phyloP scores from a whole-genome alignment of 2,888 invertebrate genomes.

The Aspidiotus rigidus region DNA sequence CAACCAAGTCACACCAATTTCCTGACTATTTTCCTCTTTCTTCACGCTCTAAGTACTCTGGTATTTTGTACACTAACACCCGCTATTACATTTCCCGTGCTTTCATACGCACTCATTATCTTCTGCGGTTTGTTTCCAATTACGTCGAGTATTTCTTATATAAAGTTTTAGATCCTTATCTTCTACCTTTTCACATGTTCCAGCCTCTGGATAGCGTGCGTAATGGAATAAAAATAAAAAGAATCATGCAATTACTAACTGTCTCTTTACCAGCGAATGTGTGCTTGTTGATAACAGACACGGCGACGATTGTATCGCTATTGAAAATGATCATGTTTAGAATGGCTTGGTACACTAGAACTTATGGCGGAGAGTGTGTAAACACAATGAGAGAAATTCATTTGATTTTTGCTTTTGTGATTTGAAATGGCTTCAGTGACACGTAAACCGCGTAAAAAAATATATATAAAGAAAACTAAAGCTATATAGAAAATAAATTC shows the following conservation, averaged over 20 bases:
- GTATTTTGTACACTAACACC: background rate
- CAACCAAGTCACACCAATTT: background rate
- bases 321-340: conserved; percentile 6
- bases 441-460: too few species aligned
- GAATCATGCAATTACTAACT: conserved; percentile 30
- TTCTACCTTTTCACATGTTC: conserved; percentile 22
- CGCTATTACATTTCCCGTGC: too few species aligned
- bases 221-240: conserved; percentile 17
- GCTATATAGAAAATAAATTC: too few species aligned
- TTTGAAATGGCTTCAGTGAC: too few species aligned
- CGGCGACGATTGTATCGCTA: conserved; percentile 22
- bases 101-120: background rate
- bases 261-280: conserved; percentile 22
- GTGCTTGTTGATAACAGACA: background rate
- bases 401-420: too few species aligned
- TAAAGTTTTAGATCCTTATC: conserved; percentile 1
- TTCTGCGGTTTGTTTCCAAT: conserved; percentile 10
- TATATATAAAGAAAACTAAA: too few species aligned
- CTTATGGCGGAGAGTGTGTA: too few species aligned
- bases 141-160: background rate
- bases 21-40: background rate
- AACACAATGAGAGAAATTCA: too few species aligned
- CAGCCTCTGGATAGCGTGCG: conserved; percentile 19
- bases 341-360: background rate
- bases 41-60: background rate